Base-by-base conservation (phyloP, 1,140 invertebrate species). In the Lordiphosa clarofinis region DNA sequence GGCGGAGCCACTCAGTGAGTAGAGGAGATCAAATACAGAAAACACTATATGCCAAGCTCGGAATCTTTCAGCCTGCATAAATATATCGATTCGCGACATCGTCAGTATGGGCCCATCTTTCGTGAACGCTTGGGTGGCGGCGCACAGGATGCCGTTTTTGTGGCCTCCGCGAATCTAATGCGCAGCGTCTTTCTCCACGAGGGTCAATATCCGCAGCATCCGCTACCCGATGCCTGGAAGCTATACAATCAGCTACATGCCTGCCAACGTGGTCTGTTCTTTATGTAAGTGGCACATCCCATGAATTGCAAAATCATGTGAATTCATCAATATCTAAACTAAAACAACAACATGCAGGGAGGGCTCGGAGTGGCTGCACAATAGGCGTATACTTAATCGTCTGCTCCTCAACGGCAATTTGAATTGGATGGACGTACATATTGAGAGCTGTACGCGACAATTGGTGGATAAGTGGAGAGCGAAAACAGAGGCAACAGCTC, bases 171-270 rank as follows among this genome's bases (percentile, higher is more conserved):
- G 15, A 89, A 91, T 9, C 90, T 93, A 24, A 95, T 95, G 84
- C 92, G 93, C 52, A 88, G 90, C 9, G 91, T 96, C 10, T 96
- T 95, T 87, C 78, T 91, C 4, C 89, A 93, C 7, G 96, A 97
- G 90, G 96, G 95, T 53, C 92, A 93, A 73, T 93, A 93, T 79
- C 96, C 96, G 0, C 89, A 89, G 43, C 95, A 96, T 89, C 92
- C 95, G 70, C 86, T 96, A 60, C 96, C 96, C 3, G 94, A 96
- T 76, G 91, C 95, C 2, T 97, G 96, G 95, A 87, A 91, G 1
- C 84, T 95, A 9, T 97, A 96, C 73, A 96, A 96, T 76, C 88
- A 95, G 72, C 87, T 92, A 2, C 91, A 94, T 63, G 91, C 92
- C 28, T 93, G 92, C 43, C 90, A 93, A 65, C 91, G 96, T 67